Base-by-base conservation (phyloP, 2,113 vertebrate genomes). In the Tringa solitaria region DNA sequence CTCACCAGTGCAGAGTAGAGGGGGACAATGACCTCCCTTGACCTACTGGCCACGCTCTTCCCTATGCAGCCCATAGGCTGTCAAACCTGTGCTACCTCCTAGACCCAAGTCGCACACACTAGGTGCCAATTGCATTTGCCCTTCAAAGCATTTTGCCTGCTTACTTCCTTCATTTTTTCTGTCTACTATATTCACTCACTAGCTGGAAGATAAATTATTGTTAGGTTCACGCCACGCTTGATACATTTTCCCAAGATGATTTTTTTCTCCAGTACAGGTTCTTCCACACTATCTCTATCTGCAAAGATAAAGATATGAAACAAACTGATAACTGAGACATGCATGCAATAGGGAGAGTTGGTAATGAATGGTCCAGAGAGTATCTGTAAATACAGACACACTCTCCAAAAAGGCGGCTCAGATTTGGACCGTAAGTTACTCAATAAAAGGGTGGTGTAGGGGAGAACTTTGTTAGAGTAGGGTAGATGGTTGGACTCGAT, bases 61-160 rank as follows among this genome's bases (percentile, higher is more conserved):
- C 22, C 22, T 48, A 48, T 3, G 22, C 22, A 48, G 22, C 48
- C 48, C 48, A 48, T n/a, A n/a, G n/a, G n/a, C n/a, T 17, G 22
- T 4, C 64, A 70, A 63, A 75, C 28, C 26, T 2, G 1, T 0
- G 4, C 33, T 5, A 4, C 3, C 4, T 14, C 39, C 53, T 15
- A 12, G 27, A 14, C 30, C 63, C 56, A 12, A 83, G 33, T 28
- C 1, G 1, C 33, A 48, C 7, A 27, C 12, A 12, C 6, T 15
- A 20, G 18, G 12, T 0, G 2, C 12, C 28, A 23, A 0, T 27
- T 91, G n/a, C 1, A 21, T 59, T 43, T 57, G 46, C 14, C 54
- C 79, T 74, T 74, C 22, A 35, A 61, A 84, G 21, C 14, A 56
- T 24, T 90, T 79, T 77, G 30, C 39, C 14, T 64, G 23, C n/a